phyloP scores from a whole-genome alignment of 2,888 invertebrate genomes.

The Polia nebulosa region DNA sequence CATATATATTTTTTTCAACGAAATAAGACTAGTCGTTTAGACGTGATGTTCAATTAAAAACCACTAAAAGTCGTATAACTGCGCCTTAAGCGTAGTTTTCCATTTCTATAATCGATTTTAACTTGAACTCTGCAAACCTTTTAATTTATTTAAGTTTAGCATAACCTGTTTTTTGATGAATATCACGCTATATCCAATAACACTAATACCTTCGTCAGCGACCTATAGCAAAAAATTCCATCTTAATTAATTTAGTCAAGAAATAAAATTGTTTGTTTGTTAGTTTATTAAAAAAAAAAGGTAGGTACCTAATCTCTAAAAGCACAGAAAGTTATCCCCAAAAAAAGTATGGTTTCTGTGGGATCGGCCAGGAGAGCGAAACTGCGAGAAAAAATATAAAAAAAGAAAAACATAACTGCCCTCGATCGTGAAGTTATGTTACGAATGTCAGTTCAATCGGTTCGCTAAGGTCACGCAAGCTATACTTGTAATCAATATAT shows the following conservation, averaged over 20 bases:
- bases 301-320: too few relatives aligned
- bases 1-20: too few relatives aligned
- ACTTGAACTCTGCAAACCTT: not conserved
- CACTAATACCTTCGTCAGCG: not conserved
- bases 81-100: not conserved
- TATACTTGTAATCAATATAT: constrained; percentile 34
- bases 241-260: not conserved
- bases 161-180: constrained; percentile 20
- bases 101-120: not conserved
- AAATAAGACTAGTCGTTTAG: too few relatives aligned
- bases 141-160: constrained; percentile 4
- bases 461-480: constrained; percentile 36
- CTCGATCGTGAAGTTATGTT: not conserved
- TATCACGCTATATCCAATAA: not conserved
- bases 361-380: too few relatives aligned
- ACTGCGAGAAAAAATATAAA: not conserved
- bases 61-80: too few relatives aligned
- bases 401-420: not conserved
- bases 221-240: constrained; percentile 1
- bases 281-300: too few relatives aligned
- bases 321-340: too few relatives aligned
- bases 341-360: not conserved
- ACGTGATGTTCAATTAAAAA: too few relatives aligned
- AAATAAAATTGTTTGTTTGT: not conserved
- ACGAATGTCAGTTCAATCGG: constrained; percentile 23